phyloP scores from a whole-genome alignment of 2,797 vertebrate species.

The Adelosebastes latens region DNA sequence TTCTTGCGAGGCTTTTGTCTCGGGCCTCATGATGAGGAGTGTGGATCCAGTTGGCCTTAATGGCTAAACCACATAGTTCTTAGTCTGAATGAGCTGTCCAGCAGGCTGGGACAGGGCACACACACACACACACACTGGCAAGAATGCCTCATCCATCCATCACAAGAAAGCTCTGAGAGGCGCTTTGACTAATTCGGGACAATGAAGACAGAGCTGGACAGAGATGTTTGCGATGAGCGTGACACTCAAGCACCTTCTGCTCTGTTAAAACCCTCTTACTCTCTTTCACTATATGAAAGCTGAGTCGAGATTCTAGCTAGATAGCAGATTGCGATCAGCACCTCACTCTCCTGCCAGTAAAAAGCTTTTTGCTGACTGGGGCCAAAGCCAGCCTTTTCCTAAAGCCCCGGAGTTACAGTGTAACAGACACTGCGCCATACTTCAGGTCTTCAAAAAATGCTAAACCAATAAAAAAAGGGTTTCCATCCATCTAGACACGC shows the following conservation, averaged over 20 bases:
- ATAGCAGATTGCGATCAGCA: slow-evolving; percentile 81
- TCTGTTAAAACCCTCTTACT: slow-evolving; percentile 62
- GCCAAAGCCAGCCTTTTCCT: slow-evolving; percentile 69
- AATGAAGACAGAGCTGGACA: slow-evolving; percentile 79
- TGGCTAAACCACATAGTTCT: slow-evolving; percentile 75
- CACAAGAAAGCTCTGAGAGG: slow-evolving; percentile 84
- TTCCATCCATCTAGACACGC: slow-evolving; percentile 70
- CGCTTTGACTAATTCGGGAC: slow-evolving; percentile 89
- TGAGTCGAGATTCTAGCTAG: slow-evolving; percentile 71
- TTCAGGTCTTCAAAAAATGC: slow-evolving; percentile 70
- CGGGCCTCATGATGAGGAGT: slow-evolving; percentile 56
- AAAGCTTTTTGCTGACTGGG: slow-evolving; percentile 82
- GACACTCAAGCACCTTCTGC: slow-evolving; percentile 76
- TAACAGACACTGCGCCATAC: slow-evolving; percentile 65
- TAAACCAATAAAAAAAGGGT: slow-evolving; percentile 76
- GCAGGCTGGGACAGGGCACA: slow-evolving; percentile 35
- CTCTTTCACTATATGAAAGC: slow-evolving; percentile 71
- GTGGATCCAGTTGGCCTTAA: slow-evolving; percentile 69
- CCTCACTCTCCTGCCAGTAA: slow-evolving; percentile 77
- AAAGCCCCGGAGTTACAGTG: slow-evolving; percentile 64
- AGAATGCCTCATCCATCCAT: slow-evolving; percentile 73
- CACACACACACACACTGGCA: slow-evolving; percentile 45
- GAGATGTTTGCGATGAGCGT: slow-evolving; percentile 73
- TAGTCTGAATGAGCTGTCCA: slow-evolving; percentile 70
- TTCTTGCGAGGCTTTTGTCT: slow-evolving; percentile 53